Percentiles rank a stretch among this genome's conserved stretches.
Conservation (phyloP, 2,888 invertebrate species). For the Dinocampus coccinellae region DNA sequence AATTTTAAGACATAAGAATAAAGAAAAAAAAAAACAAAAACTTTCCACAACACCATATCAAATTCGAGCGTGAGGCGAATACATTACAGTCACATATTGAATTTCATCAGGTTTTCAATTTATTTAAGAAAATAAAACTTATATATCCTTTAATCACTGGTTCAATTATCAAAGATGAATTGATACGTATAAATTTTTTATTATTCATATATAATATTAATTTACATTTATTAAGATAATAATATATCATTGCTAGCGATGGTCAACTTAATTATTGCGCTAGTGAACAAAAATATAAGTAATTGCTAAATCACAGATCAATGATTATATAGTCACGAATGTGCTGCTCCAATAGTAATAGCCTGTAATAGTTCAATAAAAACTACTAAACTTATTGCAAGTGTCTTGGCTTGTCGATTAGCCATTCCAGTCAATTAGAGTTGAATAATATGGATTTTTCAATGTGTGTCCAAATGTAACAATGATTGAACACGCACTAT, state of each 20-base stretch:
- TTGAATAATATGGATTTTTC: not conserved
- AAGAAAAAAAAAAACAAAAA: not conserved
- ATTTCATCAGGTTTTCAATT: not conserved
- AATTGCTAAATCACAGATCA: not conserved
- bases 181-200: not conserved
- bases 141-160: not conserved
- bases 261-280: not conserved
- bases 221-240: not conserved
- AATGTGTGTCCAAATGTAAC: not conserved
- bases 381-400: not conserved
- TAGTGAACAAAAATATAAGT: not conserved
- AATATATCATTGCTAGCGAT: no score
- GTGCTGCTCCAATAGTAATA: not conserved
- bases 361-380: not conserved
- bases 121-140: not conserved
- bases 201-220: not conserved
- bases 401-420: not conserved
- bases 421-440: slow-evolving; percentile 1
- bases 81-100: not conserved
- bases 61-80: not conserved
- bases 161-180: not conserved
- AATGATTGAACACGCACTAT: not conserved
- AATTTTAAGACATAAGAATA: not conserved
- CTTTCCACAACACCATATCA: not conserved
- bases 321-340: not conserved